A percentile compares a stretch with the other conserved stretches of the same genome.
These are phyloP conservation scores for Oasisia sp. DNA, from an alignment of 2,888 invertebrate species.

Conservation along the genomic window DNA sequence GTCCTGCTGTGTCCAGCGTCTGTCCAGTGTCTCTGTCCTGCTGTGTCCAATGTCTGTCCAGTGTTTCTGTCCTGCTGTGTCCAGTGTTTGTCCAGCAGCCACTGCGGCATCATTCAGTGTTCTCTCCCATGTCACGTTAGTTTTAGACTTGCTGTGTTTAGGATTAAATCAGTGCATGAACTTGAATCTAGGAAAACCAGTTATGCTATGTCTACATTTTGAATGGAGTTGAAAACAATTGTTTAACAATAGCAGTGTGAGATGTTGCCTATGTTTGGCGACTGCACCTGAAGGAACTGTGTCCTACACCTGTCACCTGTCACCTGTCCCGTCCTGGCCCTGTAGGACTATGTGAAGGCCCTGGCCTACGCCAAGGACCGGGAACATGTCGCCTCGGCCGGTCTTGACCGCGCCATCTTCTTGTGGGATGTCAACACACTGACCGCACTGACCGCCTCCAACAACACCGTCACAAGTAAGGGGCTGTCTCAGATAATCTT, in stretches of 20 bases:
- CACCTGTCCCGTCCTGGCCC: neutral
- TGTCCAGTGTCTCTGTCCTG: too few relatives aligned
- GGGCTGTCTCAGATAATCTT: neutral
- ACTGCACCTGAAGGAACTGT: neutral
- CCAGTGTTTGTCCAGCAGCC: too few relatives aligned
- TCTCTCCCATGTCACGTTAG: too few relatives aligned
- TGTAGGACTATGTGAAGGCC: slow-evolving; percentile 92
- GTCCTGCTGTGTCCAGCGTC: too few relatives aligned
- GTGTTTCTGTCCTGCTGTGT: too few relatives aligned
- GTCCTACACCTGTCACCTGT: too few relatives aligned
- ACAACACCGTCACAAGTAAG: slow-evolving; percentile 96
- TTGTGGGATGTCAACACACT: slow-evolving; percentile 98
- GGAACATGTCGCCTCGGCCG: slow-evolving; percentile 91
- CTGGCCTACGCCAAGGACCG: slow-evolving; percentile 96
- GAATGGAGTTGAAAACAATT: neutral
- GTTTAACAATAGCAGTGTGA: neutral
- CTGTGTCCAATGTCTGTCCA: too few relatives aligned
- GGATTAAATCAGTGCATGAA: too few relatives aligned
- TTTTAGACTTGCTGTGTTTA: too few relatives aligned
- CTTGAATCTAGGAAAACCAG: neutral
- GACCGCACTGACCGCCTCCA: slow-evolving; percentile 96
- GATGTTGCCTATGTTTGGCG: neutral
- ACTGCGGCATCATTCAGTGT: too few relatives aligned
- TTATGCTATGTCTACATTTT: neutral
- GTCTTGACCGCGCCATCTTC: slow-evolving; percentile 94